Conservation (phyloP, 2,888 invertebrate genomes). For the Melinaea marsaeus region DNA sequence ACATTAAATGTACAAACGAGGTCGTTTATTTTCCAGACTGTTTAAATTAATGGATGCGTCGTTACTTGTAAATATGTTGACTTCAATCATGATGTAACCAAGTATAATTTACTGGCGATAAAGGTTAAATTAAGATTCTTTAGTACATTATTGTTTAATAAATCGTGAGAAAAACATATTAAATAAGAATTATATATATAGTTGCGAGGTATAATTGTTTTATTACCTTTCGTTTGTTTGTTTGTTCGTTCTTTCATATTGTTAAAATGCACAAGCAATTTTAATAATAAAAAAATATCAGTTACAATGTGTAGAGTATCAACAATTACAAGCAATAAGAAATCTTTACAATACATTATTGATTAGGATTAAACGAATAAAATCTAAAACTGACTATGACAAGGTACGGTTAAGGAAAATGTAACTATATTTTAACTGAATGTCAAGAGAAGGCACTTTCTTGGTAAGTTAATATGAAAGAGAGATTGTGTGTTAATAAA, state of each 20-base stretch:
- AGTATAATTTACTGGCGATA: slow-evolving; percentile 9
- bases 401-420: too few species aligned
- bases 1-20: slow-evolving; percentile 7
- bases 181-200: not conserved
- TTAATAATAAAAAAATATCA: too few species aligned
- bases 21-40: slow-evolving; percentile 13
- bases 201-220: too few species aligned
- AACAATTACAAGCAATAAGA: too few species aligned
- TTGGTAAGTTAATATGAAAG: slow-evolving; percentile 1
- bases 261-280: too few species aligned
- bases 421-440: not conserved
- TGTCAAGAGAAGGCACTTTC: not conserved
- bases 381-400: too few species aligned
- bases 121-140: not conserved
- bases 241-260: too few species aligned
- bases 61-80: slow-evolving; percentile 7
- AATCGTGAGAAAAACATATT: slow-evolving; percentile 1
- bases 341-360: too few species aligned
- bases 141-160: not conserved
- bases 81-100: slow-evolving; percentile 15
- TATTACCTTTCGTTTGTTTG: too few species aligned
- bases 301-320: too few species aligned
- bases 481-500: not conserved
- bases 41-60: slow-evolving; percentile 13
- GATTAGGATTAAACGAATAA: too few species aligned